Evolutionary conservation across 2,797 vertebrate species (phyloP).

Genomic region (Tiaroga cobitis): DNA sequence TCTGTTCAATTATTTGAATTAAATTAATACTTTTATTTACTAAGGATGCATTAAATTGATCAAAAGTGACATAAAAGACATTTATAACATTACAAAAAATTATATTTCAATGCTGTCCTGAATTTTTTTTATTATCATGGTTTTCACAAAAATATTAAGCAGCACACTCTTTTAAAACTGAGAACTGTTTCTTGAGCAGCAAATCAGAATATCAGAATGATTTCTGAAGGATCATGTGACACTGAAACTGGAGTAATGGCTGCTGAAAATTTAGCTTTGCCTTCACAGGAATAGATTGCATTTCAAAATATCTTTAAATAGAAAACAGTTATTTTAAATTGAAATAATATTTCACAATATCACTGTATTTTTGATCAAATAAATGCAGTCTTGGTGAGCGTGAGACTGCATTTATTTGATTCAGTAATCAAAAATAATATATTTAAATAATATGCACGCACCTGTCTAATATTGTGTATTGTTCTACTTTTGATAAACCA

Average conservation of each 20-base stretch:
- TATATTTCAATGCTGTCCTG: background rate
- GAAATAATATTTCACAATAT: background rate
- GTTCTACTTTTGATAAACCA: background rate
- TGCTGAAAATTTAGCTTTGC: background rate
- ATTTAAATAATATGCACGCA: background rate
- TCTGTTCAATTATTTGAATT: background rate
- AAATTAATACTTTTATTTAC: background rate
- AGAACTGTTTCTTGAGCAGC: background rate
- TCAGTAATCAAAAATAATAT: background rate
- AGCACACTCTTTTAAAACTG: background rate
- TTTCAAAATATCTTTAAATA: background rate
- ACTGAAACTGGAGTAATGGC: background rate
- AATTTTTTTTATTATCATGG: too few relatives aligned
- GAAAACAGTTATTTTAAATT: background rate
- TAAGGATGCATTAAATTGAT: too few relatives aligned
- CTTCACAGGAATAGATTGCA: background rate
- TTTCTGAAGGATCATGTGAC: background rate
- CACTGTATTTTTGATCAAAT: background rate
- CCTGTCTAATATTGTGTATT: background rate
- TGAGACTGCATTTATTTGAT: background rate
- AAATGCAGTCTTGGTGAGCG: background rate
- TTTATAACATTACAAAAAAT: background rate
- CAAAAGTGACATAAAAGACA: too few relatives aligned
- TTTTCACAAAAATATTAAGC: background rate
- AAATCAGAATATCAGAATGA: background rate